Base-by-base conservation (phyloP, 2,888 invertebrate genomes). In the Archips xylosteana region DNA sequence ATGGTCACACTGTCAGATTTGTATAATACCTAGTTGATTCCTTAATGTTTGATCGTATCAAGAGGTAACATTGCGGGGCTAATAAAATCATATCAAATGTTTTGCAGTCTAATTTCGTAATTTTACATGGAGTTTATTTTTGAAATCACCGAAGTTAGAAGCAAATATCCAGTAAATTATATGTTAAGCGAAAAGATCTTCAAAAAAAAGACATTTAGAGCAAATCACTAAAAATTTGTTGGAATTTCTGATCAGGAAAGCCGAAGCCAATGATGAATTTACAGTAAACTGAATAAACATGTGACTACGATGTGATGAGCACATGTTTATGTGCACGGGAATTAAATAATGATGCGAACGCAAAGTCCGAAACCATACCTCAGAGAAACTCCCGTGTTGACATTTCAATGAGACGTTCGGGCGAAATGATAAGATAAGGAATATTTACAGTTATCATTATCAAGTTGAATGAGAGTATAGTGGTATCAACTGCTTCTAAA, bases 341-440 rank as follows among this genome's bases (percentile, higher is more conserved):
- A 42, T 70, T 69, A 51, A 65, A 64, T 59, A 60, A 64, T 47
- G 60, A 42, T 59, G 51, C 42, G 60, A 60, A 49, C 71, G 49
- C 32, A 23, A 59, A 51, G 72, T 57, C 23, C 69, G 79, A 79
- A 81, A 79, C 79, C 79, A 81, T 78, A 77, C 70, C 77, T 78
- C 82, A 82, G 75, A 78, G 82, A 85, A 84, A 82, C 74, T 75
- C 78, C 75, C 80, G 80, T 83, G 80, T 83, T 79, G 81, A 76
- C 76, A 74, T 65, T 78, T 82, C 78, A 77, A 81, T 78, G 76
- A 78, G 81, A 83, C 78, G 70, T 71, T 76, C 76, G 76, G 81
- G 71, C 78, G 70, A 72, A 74, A 75, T 77, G 84, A 85, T 83
- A 83, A 82, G 82, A 83, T 81, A 79, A 80, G 74, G 73, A n/a